Percentiles rank a stretch among this genome's conserved stretches.
Conservation (phyloP, 2,888 invertebrate genomes). For the Athripsodes cinereus region DNA sequence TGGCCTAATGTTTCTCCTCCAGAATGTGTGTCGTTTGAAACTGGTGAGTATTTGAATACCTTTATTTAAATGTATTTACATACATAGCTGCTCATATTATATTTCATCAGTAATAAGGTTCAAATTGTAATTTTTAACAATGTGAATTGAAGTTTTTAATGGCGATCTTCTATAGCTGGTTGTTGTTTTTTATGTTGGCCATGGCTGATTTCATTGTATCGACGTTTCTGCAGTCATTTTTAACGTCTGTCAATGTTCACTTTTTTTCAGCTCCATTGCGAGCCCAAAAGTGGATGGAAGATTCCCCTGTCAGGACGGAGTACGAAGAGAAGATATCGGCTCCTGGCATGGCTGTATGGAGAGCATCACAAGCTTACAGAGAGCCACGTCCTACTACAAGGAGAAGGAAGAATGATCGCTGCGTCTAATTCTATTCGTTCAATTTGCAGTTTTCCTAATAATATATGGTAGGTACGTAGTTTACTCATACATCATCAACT, state of each 20-base stretch:
- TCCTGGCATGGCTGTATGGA: constrained; percentile 52
- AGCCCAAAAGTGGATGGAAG: constrained; percentile 48
- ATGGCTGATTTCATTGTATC: no score
- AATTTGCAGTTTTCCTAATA: no score
- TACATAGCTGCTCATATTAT: no score
- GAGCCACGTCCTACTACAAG: constrained; percentile 59
- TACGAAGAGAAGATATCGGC: constrained; percentile 57
- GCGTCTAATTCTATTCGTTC: constrained; percentile 39
- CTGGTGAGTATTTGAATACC: constrained; percentile 4
- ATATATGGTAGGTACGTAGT: no score
- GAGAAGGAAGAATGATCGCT: constrained; percentile 51
- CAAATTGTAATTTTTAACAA: not conserved
- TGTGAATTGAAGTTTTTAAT: not conserved
- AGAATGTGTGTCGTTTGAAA: constrained; percentile 4
- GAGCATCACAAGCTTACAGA: constrained; percentile 55
- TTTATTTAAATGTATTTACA: not conserved
- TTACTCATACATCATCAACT: no score
- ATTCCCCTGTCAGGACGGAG: constrained; percentile 55
- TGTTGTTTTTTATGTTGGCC: no score
- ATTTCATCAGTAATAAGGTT: not conserved
- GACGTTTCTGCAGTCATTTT: no score
- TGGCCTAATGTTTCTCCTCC: constrained; percentile 15
- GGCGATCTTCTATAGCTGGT: no score
- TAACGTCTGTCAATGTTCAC: no score
- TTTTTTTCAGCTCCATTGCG: constrained; percentile 41